Percentiles rank a stretch among this genome's conserved stretches.
Conservation (phyloP, 2,113 vertebrate genomes). For the Oncorhynchus nerka region DNA sequence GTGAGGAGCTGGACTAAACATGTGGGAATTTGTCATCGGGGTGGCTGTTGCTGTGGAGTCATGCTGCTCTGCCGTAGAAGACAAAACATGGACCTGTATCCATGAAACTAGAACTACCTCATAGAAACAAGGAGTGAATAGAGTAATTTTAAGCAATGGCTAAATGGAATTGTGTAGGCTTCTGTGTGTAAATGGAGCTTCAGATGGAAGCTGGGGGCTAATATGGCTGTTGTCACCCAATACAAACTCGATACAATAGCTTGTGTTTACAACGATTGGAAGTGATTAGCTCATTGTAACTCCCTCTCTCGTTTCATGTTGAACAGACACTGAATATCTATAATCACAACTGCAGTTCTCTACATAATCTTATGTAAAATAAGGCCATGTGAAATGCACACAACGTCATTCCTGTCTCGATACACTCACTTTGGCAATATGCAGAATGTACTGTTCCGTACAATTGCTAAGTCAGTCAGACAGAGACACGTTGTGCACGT, state of each 20-base stretch:
- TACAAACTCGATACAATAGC: too few relatives aligned
- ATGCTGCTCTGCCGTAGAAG: not conserved
- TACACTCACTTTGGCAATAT: too few relatives aligned
- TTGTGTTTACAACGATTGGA: too few relatives aligned
- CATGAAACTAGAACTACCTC: conserved; percentile 11
- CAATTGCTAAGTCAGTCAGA: not conserved
- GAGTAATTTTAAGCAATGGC: too few relatives aligned
- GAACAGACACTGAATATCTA: not conserved
- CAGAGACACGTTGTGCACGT: not conserved
- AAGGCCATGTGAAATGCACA: not conserved
- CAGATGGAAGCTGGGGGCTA: too few relatives aligned
- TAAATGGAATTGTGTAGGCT: too few relatives aligned
- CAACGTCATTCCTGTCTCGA: not conserved
- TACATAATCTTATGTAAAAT: not conserved
- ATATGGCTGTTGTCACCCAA: too few relatives aligned
- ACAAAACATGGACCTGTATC: not conserved
- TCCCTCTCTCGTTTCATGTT: not conserved
- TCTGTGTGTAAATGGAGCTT: too few relatives aligned
- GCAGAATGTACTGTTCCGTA: not conserved
- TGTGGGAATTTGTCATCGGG: conserved; percentile 48
- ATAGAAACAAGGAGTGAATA: not conserved
- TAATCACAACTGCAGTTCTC: not conserved
- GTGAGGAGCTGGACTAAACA: conserved; percentile 37
- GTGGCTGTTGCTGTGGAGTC: conserved; percentile 6
- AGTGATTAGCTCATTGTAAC: too few relatives aligned